Evolutionary conservation across 2,797 vertebrate genomes (phyloP).

Genomic region (Parauchenoglanis punctatus): DNA sequence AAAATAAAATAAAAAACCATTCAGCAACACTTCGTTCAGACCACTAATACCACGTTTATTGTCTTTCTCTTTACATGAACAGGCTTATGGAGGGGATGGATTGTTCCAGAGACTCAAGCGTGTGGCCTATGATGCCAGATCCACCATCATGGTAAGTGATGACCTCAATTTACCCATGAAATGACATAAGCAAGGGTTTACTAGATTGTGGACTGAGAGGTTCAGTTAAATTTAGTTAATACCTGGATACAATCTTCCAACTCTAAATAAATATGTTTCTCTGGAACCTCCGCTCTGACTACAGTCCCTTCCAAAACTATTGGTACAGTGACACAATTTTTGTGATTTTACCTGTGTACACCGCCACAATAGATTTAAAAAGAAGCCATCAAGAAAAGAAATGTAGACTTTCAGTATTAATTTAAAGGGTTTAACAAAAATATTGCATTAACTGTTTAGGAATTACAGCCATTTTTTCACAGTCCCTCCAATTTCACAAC

Average conservation of each 20-base stretch:
- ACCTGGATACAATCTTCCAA: background rate
- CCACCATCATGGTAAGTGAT: conserved; percentile 89
- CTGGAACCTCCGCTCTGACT: background rate
- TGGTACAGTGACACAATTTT: too few species aligned
- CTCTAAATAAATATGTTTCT: background rate
- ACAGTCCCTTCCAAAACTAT: too few species aligned
- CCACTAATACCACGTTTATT: conserved; percentile 36
- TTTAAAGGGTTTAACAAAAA: too few species aligned
- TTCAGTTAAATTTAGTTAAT: background rate
- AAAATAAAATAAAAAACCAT: conserved; percentile 46
- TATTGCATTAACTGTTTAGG: too few species aligned
- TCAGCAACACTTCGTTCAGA: background rate
- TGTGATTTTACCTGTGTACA: too few species aligned
- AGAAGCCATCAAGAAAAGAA: too few species aligned
- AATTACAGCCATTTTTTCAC: too few species aligned
- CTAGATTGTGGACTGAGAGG: background rate
- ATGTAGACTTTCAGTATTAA: too few species aligned
- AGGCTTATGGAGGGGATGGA: conserved; percentile 94
- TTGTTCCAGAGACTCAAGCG: conserved; percentile 91
- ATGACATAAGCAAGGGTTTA: background rate
- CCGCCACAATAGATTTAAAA: too few species aligned
- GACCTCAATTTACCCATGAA: background rate
- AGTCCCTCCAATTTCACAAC: too few species aligned
- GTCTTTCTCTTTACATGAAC: conserved; percentile 51
- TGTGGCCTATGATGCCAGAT: conserved; percentile 88